Base-by-base conservation (phyloP, 1,140 invertebrate genomes). In the Caenorhabditis tropicalis region DNA sequence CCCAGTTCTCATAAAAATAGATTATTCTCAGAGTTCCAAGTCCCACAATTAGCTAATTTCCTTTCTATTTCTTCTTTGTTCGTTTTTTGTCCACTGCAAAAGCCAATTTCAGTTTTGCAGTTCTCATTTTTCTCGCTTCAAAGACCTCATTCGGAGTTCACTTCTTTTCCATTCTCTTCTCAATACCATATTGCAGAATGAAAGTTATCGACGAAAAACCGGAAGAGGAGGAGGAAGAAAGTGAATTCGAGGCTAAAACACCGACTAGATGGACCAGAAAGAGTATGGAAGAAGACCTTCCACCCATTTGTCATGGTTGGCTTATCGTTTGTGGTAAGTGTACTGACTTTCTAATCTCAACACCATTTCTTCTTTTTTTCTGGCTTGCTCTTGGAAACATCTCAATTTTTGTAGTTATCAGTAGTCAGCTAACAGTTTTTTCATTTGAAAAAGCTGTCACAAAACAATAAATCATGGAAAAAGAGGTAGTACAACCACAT, bases 261-360 rank as follows among this genome's bases (percentile, higher is more conserved):
- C 19, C 36, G 29, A 43, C 5, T 7, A 24, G 21, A 27, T 74
- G 65, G 6, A 74, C 65, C 36, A 43, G 24, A 74, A 74, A 74
- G 43, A 39, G 36, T 24, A n/a, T 46, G 2, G n/a, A 74, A 43
- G 65, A 74, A 39, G 65, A 74, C 65, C 36, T 74, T 43, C 65
- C n/a, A 43, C 65, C 65, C 36, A 74, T 74, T 74, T 74, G 65
- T 74, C 65, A 74, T 74, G 65, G 65, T 74, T 74, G 65, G 65
- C 65, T 74, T 74, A 74, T 74, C 36, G 65, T 74, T 74, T 74
- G 65, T 43, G 65, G 65, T 74, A 74, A 74, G 65, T 74, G 65
- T 74, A 74, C 36, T 46, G 33, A 9, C 36, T 74, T 36, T 51
- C 19, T 16, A 51, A 19, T 58, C n/a, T n/a, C 53, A 58, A 29